phyloP scores from a whole-genome alignment of 2,888 invertebrate species.

The Amaurobius ferox region DNA sequence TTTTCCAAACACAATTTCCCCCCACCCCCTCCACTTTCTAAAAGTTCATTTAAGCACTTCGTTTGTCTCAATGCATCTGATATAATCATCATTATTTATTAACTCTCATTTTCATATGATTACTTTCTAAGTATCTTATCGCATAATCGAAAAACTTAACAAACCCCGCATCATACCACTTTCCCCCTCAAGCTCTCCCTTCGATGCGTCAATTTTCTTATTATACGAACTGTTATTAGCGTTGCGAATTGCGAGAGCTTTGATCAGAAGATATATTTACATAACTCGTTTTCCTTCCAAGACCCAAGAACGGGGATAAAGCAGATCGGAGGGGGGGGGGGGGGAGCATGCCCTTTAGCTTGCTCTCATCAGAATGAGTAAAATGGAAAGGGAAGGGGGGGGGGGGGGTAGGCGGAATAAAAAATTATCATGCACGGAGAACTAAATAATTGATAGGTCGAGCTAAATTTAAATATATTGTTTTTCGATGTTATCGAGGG shows the following conservation, averaged over 20 bases:
- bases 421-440: not conserved
- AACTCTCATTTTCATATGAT: not conserved
- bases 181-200: not conserved
- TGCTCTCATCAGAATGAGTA: not conserved
- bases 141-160: not conserved
- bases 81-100: too few relatives aligned
- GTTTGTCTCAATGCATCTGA: too few relatives aligned
- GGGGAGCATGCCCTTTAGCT: not conserved
- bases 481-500: not conserved
- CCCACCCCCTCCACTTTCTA: too few relatives aligned
- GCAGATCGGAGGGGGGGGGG: not conserved
- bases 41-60: too few relatives aligned
- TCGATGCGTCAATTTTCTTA: constrained; percentile 4
- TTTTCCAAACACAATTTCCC: too few relatives aligned
- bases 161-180: not conserved
- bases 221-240: constrained; percentile 7
- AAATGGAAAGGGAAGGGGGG: too few relatives aligned
- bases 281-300: not conserved
- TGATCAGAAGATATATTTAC: not conserved
- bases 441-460: not conserved
- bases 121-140: not conserved
- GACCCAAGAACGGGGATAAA: not conserved
- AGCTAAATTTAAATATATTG: not conserved
- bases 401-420: not conserved
- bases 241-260: not conserved